These are phyloP conservation scores for Venustaconcha ellipsiformis DNA, from an alignment of 1,140 invertebrate species.

Conservation along the genomic window DNA sequence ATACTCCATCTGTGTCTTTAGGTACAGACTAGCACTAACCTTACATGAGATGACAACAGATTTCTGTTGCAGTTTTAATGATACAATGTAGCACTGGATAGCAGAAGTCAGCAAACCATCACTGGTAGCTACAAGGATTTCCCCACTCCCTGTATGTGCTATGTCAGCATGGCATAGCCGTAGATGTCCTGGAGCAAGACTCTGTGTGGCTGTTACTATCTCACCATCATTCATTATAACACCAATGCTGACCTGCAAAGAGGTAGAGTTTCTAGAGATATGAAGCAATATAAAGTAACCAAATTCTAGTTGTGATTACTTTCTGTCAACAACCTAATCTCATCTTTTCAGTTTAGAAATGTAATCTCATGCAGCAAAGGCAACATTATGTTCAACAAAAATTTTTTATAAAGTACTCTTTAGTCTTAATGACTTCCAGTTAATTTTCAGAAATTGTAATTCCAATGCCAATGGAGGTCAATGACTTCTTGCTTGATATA, in stretches of 20 bases:
- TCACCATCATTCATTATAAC: constrained; percentile 39
- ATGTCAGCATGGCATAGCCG: constrained; percentile 82
- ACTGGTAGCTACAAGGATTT: constrained; percentile 81
- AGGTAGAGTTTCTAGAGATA: background rate
- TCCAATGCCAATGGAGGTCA: too few species aligned
- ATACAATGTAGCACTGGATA: constrained; percentile 82
- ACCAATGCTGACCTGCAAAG: constrained; percentile 47
- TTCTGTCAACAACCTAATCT: background rate
- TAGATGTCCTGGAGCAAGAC: constrained; percentile 79
- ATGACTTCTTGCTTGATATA: too few species aligned
- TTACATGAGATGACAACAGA: constrained; percentile 75
- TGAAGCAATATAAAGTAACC: background rate
- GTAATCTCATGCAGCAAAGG: too few species aligned
- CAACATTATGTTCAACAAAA: constrained; percentile 1
- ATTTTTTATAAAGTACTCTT: constrained; percentile 1
- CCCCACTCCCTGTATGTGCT: constrained; percentile 73
- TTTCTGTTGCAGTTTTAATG: constrained; percentile 70
- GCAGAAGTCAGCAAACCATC: constrained; percentile 79
- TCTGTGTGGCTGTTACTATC: constrained; percentile 70
- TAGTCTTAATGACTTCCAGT: constrained; percentile 4
- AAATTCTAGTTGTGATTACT: background rate
- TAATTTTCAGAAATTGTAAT: background rate
- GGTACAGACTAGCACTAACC: constrained; percentile 84
- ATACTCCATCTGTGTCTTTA: constrained; percentile 74
- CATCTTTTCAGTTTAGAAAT: background rate